Percentiles rank a stretch among this genome's conserved stretches.
Evolutionary conservation across 2,888 invertebrate species (phyloP).

Genomic region (Octonoba sinensis): DNA sequence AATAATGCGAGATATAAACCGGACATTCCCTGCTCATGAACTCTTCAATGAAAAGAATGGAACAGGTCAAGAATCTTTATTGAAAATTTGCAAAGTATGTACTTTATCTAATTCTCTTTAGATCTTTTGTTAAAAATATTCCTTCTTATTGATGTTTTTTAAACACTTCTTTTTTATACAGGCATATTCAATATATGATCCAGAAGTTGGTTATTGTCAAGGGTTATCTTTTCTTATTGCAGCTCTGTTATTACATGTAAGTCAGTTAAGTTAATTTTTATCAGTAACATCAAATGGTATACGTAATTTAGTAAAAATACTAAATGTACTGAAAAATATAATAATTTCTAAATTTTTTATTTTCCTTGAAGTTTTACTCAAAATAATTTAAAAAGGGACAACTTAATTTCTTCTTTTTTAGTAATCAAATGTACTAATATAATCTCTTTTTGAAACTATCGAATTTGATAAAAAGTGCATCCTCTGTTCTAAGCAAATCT

Average conservation of each 20-base stretch:
- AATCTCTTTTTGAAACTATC: too few relatives aligned
- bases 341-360: too few relatives aligned
- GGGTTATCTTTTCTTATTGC: slow-evolving; percentile 98
- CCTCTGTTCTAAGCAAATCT: too few relatives aligned
- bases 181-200: slow-evolving; percentile 97
- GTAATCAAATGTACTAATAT: too few relatives aligned
- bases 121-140: too few relatives aligned
- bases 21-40: slow-evolving; percentile 99
- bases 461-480: too few relatives aligned
- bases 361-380: too few relatives aligned
- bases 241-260: slow-evolving; percentile 92
- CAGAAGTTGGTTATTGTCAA: slow-evolving; percentile 98
- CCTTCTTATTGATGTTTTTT: too few relatives aligned
- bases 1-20: slow-evolving; percentile 94
- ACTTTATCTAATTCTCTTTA: background rate
- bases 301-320: background rate
- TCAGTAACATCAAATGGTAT: background rate
- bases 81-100: slow-evolving; percentile 84
- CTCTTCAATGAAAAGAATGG: slow-evolving; percentile 96
- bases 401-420: too few relatives aligned
- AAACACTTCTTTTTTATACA: slow-evolving; percentile 70
- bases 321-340: background rate
- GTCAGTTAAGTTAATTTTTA: slow-evolving; percentile 71
- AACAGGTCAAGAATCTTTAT: slow-evolving; percentile 93
- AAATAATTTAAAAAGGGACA: too few relatives aligned